Evolutionary conservation across 2,888 invertebrate genomes (phyloP).

Genomic region (Diaperis boleti): DNA sequence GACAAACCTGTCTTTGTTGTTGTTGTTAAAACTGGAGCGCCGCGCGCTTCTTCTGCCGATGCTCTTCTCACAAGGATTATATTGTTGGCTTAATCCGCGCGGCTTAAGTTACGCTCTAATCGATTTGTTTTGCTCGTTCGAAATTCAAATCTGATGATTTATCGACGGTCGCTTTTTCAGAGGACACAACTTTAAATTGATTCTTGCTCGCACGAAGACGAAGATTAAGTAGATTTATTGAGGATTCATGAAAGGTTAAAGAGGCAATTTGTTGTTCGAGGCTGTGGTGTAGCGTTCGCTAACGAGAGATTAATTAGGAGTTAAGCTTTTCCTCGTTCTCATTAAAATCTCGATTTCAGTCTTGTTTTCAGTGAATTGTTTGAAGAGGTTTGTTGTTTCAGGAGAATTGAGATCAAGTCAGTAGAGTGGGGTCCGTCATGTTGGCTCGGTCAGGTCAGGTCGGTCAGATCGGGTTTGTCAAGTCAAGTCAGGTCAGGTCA

Average conservation of each 20-base stretch:
- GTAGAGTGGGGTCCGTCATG: too few relatives aligned
- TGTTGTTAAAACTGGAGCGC: conserved; percentile 31
- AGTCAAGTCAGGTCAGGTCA: too few relatives aligned
- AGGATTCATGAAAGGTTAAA: conserved; percentile 13
- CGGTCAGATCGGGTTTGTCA: too few relatives aligned
- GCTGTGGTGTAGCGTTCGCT: not conserved
- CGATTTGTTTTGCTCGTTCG: conserved; percentile 34
- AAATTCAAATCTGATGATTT: conserved; percentile 36
- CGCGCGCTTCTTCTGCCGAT: too few relatives aligned
- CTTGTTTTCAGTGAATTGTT: too few relatives aligned
- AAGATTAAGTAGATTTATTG: conserved; percentile 21
- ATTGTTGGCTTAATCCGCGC: conserved; percentile 22
- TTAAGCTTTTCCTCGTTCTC: too few relatives aligned
- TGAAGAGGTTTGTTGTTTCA: too few relatives aligned
- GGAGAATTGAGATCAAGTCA: too few relatives aligned
- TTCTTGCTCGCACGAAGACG: too few relatives aligned
- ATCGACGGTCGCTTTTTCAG: conserved; percentile 15
- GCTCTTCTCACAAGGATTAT: conserved; percentile 38
- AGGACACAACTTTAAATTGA: too few relatives aligned
- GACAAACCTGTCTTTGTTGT: conserved; percentile 31
- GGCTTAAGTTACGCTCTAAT: conserved; percentile 12
- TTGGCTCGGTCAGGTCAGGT: too few relatives aligned
- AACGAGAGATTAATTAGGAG: not conserved
- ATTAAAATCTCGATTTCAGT: too few relatives aligned
- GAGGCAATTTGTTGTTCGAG: conserved; percentile 13